Evolutionary conservation across 2,113 vertebrate species (phyloP).

Genomic region (Caretta caretta): DNA sequence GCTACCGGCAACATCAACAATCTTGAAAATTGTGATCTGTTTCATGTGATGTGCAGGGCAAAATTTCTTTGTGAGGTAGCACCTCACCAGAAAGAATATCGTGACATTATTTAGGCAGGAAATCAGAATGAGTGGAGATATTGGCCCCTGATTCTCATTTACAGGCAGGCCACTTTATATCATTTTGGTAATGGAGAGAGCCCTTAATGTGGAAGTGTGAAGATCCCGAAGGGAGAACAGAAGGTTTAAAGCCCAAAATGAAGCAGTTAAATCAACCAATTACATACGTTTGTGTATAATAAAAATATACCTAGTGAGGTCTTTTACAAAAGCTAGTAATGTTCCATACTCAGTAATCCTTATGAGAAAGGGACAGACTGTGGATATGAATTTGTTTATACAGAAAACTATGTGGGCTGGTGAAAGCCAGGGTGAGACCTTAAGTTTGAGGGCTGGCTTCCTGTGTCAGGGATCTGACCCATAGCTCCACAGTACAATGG

Average conservation of each 20-base stretch:
- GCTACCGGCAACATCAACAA: not conserved
- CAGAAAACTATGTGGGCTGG: not conserved
- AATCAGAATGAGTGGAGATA: not conserved
- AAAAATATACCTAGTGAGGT: not conserved
- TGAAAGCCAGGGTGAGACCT: not conserved
- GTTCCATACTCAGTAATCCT: not conserved
- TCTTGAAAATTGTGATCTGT: not conserved
- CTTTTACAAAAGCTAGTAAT: not conserved
- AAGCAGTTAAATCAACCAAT: not conserved
- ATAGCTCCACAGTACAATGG: not conserved
- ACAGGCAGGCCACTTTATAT: not conserved
- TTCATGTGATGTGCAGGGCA: not conserved
- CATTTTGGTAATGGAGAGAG: not conserved
- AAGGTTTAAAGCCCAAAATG: not conserved
- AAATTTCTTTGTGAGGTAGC: not conserved
- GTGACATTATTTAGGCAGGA: not conserved
- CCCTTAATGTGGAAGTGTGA: not conserved
- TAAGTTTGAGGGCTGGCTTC: not conserved
- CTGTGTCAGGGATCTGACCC: too few species aligned
- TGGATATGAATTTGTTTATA: not conserved
- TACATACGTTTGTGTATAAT: not conserved
- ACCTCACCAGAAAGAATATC: not conserved
- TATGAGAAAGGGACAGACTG: not conserved
- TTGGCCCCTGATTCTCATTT: not conserved
- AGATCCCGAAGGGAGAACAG: not conserved